Percentiles rank a stretch among this genome's conserved stretches.
These are phyloP conservation scores for Macaria notata DNA, from an alignment of 2,888 invertebrate species.

Conservation along the genomic window DNA sequence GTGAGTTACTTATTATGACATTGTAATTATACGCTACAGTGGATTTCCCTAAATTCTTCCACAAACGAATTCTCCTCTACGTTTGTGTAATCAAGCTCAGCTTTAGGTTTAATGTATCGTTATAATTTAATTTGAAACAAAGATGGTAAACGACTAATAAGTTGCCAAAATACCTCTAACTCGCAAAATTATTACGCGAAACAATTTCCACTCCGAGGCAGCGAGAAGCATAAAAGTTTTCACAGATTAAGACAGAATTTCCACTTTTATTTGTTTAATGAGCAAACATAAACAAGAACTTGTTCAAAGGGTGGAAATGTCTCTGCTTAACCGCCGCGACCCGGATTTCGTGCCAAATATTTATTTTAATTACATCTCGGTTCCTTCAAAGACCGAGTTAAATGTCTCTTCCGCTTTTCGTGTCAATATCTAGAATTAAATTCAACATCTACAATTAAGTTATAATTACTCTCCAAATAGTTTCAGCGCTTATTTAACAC, in stretches of 20 bases:
- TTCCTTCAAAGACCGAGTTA: constrained; percentile 65
- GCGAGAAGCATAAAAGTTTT: constrained; percentile 54
- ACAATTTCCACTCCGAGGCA: constrained; percentile 43
- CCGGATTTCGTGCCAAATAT: constrained; percentile 79
- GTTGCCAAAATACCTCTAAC: constrained; percentile 41
- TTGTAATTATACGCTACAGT: too few species aligned
- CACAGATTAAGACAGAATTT: constrained; percentile 65
- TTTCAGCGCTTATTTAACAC: constrained; percentile 18
- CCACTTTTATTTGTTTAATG: constrained; percentile 77
- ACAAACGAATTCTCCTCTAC: too few species aligned
- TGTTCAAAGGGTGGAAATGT: constrained; percentile 78
- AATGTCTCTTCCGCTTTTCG: constrained; percentile 60
- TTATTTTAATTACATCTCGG: constrained; percentile 79
- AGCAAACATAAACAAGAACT: constrained; percentile 79
- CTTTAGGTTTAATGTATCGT: background rate
- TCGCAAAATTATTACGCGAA: constrained; percentile 42
- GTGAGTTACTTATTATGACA: too few species aligned
- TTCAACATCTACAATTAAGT: constrained; percentile 37
- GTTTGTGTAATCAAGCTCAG: background rate
- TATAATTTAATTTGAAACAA: constrained; percentile 27
- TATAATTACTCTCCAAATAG: constrained; percentile 32
- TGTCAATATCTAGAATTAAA: constrained; percentile 58
- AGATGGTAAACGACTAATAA: constrained; percentile 32
- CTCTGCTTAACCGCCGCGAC: constrained; percentile 74
- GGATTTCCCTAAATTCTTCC: too few species aligned